A percentile compares a stretch with the other conserved stretches of the same genome.
phyloP scores from a whole-genome alignment of 2,113 vertebrate species.

The Upupa epops region DNA sequence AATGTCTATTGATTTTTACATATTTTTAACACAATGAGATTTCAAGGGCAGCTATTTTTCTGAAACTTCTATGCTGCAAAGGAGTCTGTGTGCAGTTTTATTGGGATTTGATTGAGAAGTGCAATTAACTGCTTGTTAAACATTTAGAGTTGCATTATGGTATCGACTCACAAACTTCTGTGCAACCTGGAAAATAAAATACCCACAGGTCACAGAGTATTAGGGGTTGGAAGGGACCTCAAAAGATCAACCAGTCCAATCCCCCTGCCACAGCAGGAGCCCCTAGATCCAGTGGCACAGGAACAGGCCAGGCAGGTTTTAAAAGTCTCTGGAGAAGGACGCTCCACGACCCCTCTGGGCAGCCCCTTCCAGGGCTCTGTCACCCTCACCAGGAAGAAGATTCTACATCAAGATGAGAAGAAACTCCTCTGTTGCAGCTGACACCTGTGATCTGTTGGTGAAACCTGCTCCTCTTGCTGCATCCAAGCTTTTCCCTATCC shows the following conservation, averaged over 20 bases:
- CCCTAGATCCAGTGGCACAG: no score
- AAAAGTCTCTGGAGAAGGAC: no score
- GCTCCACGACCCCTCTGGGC: no score
- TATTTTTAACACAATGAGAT: neutral
- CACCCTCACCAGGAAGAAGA: no score
- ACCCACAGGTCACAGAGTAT: no score
- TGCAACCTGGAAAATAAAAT: neutral
- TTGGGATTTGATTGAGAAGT: neutral
- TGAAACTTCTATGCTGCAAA: neutral
- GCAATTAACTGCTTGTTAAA: neutral
- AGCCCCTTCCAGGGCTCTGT: no score
- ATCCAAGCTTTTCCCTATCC: neutral
- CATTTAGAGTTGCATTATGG: neutral
- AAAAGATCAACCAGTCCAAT: no score
- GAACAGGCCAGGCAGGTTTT: no score
- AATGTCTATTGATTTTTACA: slow-evolving; percentile 27
- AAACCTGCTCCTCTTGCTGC: rapidly evolving
- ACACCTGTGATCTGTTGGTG: rapidly evolving
- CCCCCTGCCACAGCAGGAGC: no score
- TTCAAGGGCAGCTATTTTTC: neutral
- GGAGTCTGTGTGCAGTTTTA: neutral
- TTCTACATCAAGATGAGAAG: no score
- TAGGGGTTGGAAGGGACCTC: no score
- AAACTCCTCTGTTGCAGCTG: no score
- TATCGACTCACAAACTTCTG: neutral